Evolutionary conservation across 2,888 invertebrate species (phyloP), one percentile per base, ranked within the genome.

Genomic region (Melanargia galathea): DNA sequence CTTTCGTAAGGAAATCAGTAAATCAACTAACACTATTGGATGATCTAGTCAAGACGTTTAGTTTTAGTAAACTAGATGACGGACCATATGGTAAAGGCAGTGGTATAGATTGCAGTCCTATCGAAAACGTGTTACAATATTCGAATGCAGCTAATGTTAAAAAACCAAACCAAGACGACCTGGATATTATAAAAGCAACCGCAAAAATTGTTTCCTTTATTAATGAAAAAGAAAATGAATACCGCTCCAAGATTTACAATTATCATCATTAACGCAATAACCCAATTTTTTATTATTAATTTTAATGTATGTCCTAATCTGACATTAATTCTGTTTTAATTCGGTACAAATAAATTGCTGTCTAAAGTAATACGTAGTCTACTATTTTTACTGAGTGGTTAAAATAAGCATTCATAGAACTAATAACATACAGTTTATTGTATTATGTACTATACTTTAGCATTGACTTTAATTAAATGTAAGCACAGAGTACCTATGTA

Each of bases 131-230:
- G 8, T 3, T 26, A 20, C 24, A 20, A 13, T 20, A 38, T 52
- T 13, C 16, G 20, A 24, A 55, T 56, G 52, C 22, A 7, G 20
- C 48, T 58, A 22, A 48, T 11, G 11, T 8, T 58, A 49, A 16
- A 16, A 22, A 49, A 22, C 24, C 48, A 20, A 24, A 48, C 3
- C 16, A 48, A n/a, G 10, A 20, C 7, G 16, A 24, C 8, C 8
- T 20, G 6, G 11, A 30, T 45, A 70, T 83, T 49, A 51, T 78
- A n/a, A 65, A 73, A 35, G 81, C 83, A 13, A 75, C 83, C 20
- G 67, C 74, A 1, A 79, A 81, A 67, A 74, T 87, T 4, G 71
- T 86, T 18, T 70, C 76, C 45, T 86, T 85, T 70, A 79, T 86
- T 30, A 78, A 74, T 64, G 64, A 72, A 68, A 86, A 82, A 69